Evolutionary conservation across 2,113 vertebrate species (phyloP), one percentile per base, ranked within the genome.

Genomic region (Podarcis cretensis): DNA sequence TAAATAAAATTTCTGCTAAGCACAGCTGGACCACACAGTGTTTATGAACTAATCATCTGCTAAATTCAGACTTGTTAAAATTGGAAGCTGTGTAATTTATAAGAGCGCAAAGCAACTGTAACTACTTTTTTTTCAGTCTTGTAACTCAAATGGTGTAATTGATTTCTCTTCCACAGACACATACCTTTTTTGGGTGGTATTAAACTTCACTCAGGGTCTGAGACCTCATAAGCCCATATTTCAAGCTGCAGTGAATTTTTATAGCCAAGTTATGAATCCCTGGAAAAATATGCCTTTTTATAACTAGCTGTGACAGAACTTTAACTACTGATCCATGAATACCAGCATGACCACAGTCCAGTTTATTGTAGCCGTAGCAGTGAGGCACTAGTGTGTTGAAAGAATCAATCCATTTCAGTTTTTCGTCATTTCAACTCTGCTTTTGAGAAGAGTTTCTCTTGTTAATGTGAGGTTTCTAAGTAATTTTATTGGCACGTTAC

Each of bases 51-150:
- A 83, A 90, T 90, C 40, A 83, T 90, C 54, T 73, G 48, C 30
- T 83, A 84, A 68, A 84, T 84, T 83, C 79, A 87, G 75, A 87
- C 74, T 90, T 83, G 81, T 90, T 83, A 90, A 89, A 87, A 90
- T 69, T 87, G 85, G 85, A 77, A 83, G 74, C 79, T 78, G 74
- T 83, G 35, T 87, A 83, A 83, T 77, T 83, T 87, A 90, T 87
- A 90, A 74, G 80, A 83, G 85, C 81, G 59, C 89, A 83, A 79
- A 77, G 73, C 84, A 77, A 77, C 73, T 83, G 43, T 90, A 83
- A 90, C 35, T 81, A 78, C 16, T 66, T 81, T 68, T 63, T 68
- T 30, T 83, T 74, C 5, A 40, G 43, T 87, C 73, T 90, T 77
- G 85, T 90, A 87, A 59, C 73, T 90, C 80, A 71, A 79, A 63